A percentile compares a stretch with the other conserved stretches of the same genome.
phyloP scores from a whole-genome alignment of 2,888 invertebrate species.

The Ectemnius lituratus region DNA sequence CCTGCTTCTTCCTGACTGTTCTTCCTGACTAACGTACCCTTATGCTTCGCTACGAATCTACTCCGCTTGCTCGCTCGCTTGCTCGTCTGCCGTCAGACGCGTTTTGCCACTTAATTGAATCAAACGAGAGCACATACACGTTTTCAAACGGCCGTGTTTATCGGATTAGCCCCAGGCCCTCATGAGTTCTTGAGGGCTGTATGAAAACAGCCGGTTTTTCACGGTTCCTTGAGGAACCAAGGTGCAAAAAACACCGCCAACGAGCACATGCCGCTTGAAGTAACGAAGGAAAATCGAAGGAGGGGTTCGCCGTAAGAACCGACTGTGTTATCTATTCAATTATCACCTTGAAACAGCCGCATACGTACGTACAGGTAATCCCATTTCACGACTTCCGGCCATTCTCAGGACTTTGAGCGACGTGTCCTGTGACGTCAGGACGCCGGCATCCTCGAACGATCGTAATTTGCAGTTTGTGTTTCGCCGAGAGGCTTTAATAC shows the following conservation, averaged over 20 bases:
- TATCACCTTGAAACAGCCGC: constrained; percentile 73
- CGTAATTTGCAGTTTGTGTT: background rate
- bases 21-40: background rate
- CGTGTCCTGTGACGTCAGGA: constrained; percentile 76
- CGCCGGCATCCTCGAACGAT: constrained; percentile 58
- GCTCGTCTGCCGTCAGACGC: too few species aligned
- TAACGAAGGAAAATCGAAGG: constrained; percentile 64
- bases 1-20: background rate
- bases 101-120: background rate
- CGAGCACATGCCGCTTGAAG: background rate
- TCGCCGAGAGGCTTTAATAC: constrained; percentile 59
- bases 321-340: constrained; percentile 75
- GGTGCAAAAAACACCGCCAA: background rate
- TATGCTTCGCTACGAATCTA: too few species aligned
- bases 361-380: constrained; percentile 71
- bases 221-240: background rate
- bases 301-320: constrained; percentile 50
- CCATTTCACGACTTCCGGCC: constrained; percentile 77
- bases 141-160: background rate
- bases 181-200: background rate
- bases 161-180: background rate
- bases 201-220: background rate
- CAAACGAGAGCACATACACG: background rate
- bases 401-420: constrained; percentile 75
- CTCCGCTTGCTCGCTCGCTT: too few species aligned